A percentile compares a stretch with the other conserved stretches of the same genome.
These are phyloP conservation scores for Callipepla californica DNA, from an alignment of 2,113 vertebrate species.

Conservation along the genomic window DNA sequence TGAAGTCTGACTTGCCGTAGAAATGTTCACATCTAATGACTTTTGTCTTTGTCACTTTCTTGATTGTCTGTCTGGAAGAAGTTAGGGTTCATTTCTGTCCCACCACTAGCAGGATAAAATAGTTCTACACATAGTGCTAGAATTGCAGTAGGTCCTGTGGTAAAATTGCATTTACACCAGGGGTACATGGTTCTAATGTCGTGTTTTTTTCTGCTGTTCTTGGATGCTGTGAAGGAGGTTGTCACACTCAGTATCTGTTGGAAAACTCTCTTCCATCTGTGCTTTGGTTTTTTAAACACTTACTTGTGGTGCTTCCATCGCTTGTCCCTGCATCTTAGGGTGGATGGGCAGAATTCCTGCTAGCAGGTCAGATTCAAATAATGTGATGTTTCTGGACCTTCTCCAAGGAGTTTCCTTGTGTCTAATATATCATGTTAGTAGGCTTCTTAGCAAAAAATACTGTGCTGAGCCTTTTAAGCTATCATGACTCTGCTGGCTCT, in stretches of 20 bases:
- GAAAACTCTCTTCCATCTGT: background rate
- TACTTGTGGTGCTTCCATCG: rapidly evolving
- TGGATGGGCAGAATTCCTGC: background rate
- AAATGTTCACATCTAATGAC: background rate
- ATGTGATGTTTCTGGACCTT: background rate
- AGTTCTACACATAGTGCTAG: background rate
- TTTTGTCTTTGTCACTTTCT: background rate
- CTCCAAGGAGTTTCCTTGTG: background rate
- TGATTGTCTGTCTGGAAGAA: background rate
- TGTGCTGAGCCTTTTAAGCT: background rate
- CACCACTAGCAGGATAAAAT: background rate
- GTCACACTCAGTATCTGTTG: background rate
- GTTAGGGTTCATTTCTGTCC: background rate
- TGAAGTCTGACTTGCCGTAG: background rate
- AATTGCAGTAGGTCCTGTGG: background rate
- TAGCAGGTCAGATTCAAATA: background rate
- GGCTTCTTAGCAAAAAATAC: background rate
- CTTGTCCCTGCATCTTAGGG: background rate
- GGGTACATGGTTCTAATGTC: background rate
- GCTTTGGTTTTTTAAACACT: background rate
- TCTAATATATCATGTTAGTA: background rate
- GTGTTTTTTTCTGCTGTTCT: background rate
- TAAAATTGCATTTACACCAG: background rate
- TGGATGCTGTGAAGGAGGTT: rapidly evolving
- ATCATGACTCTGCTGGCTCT: background rate